Conservation (phyloP, 2,113 vertebrate genomes). For the Neotoma lepida region DNA sequence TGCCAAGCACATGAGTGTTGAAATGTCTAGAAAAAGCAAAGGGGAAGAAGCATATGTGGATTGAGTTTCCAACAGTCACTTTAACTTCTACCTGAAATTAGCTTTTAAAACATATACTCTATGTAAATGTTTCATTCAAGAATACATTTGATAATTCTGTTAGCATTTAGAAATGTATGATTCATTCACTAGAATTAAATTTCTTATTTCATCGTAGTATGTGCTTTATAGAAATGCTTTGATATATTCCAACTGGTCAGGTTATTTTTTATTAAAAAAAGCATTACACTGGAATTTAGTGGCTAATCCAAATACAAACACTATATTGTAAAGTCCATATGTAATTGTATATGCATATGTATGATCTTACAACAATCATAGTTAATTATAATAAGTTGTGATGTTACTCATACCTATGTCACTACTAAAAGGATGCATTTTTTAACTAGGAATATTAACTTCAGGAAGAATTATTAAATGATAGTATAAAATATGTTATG, state of each 20-base stretch:
- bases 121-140: neutral
- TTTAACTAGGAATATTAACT: neutral
- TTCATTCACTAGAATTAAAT: slow-evolving; percentile 1
- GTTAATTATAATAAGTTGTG: slow-evolving; percentile 15
- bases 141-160: neutral
- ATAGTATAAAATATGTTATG: neutral
- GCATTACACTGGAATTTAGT: slow-evolving; percentile 9
- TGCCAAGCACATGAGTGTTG: neutral
- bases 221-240: slow-evolving; percentile 35
- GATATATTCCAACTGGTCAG: neutral
- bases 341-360: neutral
- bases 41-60: neutral
- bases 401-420: neutral
- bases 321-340: neutral
- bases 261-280: slow-evolving; percentile 29
- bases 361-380: neutral
- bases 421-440: neutral
- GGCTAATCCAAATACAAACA: neutral
- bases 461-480: slow-evolving; percentile 1
- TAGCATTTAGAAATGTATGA: neutral
- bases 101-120: neutral
- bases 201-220: neutral
- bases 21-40: neutral
- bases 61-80: neutral
- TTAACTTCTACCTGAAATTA: neutral